Conservation (phyloP, 2,888 invertebrate genomes). For the Hydrotaea cyrtoneurina region DNA sequence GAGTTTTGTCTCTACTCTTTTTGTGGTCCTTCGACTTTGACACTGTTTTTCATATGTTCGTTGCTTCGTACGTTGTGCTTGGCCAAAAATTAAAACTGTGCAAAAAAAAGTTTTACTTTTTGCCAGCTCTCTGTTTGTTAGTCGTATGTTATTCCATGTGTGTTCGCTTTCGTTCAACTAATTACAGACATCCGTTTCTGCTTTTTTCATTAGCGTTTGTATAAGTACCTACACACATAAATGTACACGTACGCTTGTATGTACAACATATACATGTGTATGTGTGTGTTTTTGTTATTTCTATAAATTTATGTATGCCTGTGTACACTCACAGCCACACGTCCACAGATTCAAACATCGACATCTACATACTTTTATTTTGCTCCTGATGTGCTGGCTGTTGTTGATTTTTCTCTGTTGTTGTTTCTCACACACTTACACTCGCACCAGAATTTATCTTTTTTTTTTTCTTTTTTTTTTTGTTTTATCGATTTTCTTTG, state of each 20-base stretch:
- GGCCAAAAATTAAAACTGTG: not conserved
- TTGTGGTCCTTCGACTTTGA: conserved; percentile 29
- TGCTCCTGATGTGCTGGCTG: not conserved
- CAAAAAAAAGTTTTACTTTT: not conserved
- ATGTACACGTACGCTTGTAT: not conserved
- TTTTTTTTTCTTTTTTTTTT: not conserved
- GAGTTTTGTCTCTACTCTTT: conserved; percentile 8
- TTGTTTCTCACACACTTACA: conserved; percentile 21
- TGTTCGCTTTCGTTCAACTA: not conserved
- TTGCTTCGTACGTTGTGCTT: not conserved
- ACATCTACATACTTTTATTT: not conserved
- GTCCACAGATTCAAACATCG: not conserved
- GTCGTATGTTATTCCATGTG: not conserved
- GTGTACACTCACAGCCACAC: not conserved
- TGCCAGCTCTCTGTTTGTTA: not conserved
- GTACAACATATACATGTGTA: not conserved
- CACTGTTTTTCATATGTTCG: conserved; percentile 7
- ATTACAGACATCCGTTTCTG: conserved; percentile 32
- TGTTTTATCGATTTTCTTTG: conserved; percentile 25
- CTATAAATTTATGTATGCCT: conserved; percentile 17
- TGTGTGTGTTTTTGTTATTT: conserved; percentile 8
- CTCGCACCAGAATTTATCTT: conserved; percentile 25
- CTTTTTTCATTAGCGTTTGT: not conserved
- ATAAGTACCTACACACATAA: too few relatives aligned
- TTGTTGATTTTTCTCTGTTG: conserved; percentile 13